These are phyloP conservation scores for Ia io DNA, from an alignment of 2,113 vertebrate genomes.

Conservation along the genomic window DNA sequence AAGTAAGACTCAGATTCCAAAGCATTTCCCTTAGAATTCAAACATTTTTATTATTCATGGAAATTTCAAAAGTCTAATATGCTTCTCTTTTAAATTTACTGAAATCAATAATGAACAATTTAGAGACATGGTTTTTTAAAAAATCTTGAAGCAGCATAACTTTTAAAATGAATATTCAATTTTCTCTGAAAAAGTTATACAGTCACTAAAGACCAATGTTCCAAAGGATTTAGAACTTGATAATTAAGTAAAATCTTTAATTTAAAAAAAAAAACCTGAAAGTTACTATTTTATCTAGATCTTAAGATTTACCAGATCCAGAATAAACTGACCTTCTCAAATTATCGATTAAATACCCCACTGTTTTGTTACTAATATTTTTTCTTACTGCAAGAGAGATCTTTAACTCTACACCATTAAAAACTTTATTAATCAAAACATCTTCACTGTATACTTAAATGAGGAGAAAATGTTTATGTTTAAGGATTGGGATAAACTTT, in stretches of 20 bases:
- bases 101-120: neutral
- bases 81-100: constrained; percentile 9
- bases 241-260: neutral
- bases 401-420: neutral
- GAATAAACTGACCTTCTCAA: neutral
- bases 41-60: constrained; percentile 42
- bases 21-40: constrained; percentile 6
- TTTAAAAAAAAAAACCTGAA: neutral
- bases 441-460: neutral
- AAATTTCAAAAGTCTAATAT: constrained; percentile 12
- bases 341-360: neutral
- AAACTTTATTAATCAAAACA: neutral
- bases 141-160: neutral
- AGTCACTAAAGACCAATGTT: neutral
- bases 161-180: constrained; percentile 17
- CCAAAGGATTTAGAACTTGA: neutral
- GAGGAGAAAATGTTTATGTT: neutral
- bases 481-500: neutral
- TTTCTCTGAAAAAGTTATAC: neutral
- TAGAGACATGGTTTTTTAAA: neutral
- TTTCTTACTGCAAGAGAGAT: neutral
- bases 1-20: neutral
- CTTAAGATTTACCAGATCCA: neutral
- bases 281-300: constrained; percentile 1
- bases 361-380: neutral